Evolutionary conservation across 2,888 invertebrate species (phyloP), one percentile per base, ranked within the genome.

Genomic region (Campoplex capitator): DNA sequence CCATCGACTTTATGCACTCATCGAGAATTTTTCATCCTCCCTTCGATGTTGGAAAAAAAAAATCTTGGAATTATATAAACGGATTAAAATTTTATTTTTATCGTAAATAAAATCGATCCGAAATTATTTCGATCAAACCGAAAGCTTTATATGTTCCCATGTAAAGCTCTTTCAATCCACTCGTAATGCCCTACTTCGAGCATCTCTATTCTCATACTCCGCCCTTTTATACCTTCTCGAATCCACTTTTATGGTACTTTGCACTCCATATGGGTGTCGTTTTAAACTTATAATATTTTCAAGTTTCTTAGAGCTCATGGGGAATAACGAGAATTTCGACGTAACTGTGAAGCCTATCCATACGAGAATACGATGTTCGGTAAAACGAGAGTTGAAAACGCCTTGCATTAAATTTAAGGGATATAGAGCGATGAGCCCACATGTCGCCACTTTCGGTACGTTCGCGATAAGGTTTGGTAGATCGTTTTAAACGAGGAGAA

Each of bases 1-100:
- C 28, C 28, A 51, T 67, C 77, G 51, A 67, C 51, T 67, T 77
- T 67, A 51, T 51, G 23, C 38, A 48, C 51, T 23, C 51, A 51
- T 67, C 67, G 73, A 77, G 73, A 77, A 77, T 81, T 81, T 62
- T 62, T 32, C 58, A 62, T 32, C 13, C 23, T 32, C 32, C 13
- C 3, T 32, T 62, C 28, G 13, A 62, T 62, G 32, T 3, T 4
- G 3, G 2, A 32, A 32, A 11, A 23, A 23, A 23, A 32, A 62
- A 62, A 32, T 62, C 58, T 32, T 32, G 11, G 58, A 13, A 62
- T 62, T 13, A 62, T 13, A 62, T 23, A 6, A 2, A 3, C 4
- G 13, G 13, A 62, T 62, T 13, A 62, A 51, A 18, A 11, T 0
- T 51, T 51, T 4, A 18, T 8, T 51, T 48, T 18, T 18, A 51